Conservation (phyloP, 2,797 vertebrate species). For the Aselliscus stoliczkanus region DNA sequence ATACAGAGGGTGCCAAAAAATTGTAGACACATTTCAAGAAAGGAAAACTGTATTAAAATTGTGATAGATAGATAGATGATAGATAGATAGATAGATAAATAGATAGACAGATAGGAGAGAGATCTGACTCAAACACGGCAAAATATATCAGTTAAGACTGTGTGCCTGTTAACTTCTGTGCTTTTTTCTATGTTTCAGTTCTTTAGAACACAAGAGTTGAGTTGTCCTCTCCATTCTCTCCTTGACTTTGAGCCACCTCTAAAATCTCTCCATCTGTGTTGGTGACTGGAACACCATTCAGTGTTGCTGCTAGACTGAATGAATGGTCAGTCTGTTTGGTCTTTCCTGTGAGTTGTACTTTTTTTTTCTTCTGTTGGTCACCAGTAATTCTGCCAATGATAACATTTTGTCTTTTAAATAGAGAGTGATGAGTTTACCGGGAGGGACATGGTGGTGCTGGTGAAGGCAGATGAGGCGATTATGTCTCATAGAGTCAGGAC, state of each 20-base stretch:
- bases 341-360: slow-evolving; percentile 69
- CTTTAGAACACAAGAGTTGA: background rate
- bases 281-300: background rate
- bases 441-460: background rate
- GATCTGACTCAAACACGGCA: background rate
- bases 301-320: slow-evolving; percentile 10
- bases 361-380: slow-evolving; percentile 67
- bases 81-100: no score
- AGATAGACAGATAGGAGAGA: background rate
- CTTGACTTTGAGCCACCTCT: background rate
- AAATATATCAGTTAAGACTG: background rate
- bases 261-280: slow-evolving; percentile 5
- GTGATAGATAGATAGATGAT: no score
- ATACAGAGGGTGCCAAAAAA: no score
- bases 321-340: slow-evolving; percentile 59
- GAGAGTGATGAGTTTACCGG: slow-evolving; percentile 50
- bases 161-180: background rate
- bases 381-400: slow-evolving; percentile 60
- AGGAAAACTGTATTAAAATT: no score
- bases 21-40: no score
- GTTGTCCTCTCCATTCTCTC: background rate
- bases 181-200: background rate
- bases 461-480: background rate
- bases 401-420: slow-evolving; percentile 64
- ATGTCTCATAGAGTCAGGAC: slow-evolving; percentile 40